A percentile compares a stretch with the other conserved stretches of the same genome.
Evolutionary conservation across 2,797 vertebrate genomes (phyloP).

Genomic region (Brachymystax lenok): DNA sequence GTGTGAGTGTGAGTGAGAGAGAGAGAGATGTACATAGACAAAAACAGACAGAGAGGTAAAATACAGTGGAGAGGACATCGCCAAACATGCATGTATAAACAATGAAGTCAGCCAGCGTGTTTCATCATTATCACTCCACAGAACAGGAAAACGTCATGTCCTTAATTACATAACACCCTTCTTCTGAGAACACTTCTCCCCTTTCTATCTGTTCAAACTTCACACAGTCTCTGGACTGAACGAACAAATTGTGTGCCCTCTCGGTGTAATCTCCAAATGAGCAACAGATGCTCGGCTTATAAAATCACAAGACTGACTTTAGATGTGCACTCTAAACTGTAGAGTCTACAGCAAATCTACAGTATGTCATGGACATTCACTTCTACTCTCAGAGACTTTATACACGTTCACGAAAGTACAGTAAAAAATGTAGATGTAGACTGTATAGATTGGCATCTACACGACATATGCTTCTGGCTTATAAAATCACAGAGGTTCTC

Average conservation of each 20-base stretch:
- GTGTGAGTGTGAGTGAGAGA: neutral
- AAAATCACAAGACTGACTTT: neutral
- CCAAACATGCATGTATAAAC: neutral
- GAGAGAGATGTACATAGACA: neutral
- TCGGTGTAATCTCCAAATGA: conserved; percentile 5
- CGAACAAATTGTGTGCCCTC: neutral
- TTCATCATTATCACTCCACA: neutral
- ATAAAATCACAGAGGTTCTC: neutral
- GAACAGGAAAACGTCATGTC: neutral
- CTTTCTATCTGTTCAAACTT: neutral
- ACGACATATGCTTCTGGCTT: neutral
- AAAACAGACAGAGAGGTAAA: neutral
- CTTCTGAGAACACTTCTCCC: neutral
- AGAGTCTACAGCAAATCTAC: neutral
- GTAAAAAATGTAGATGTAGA: neutral
- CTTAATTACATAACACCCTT: neutral
- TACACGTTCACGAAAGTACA: neutral
- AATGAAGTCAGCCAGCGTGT: neutral
- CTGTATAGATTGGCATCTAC: neutral
- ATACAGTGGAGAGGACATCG: neutral
- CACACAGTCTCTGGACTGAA: neutral
- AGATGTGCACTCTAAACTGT: neutral
- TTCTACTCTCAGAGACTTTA: neutral
- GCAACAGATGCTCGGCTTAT: conserved; percentile 7
- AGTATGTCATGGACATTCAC: neutral